Percentiles rank a stretch among this genome's conserved stretches.
These are phyloP conservation scores for Drosophila cognata DNA, from an alignment of 2,888 invertebrate species.

Conservation along the genomic window DNA sequence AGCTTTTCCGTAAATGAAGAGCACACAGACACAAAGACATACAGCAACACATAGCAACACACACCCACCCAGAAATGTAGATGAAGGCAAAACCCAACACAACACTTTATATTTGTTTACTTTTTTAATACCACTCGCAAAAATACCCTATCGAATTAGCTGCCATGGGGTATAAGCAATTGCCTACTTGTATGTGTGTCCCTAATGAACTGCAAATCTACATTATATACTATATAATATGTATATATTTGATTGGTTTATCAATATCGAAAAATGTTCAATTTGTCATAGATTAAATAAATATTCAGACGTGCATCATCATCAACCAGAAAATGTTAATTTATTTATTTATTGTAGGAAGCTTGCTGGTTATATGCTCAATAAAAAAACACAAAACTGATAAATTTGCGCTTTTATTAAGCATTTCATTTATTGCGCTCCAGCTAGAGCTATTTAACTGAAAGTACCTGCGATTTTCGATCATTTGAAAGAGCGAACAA, in stretches of 20 bases:
- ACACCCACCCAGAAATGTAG: conserved; percentile 8
- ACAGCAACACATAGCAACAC: conserved; percentile 3
- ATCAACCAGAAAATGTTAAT: background rate
- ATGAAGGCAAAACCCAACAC: conserved; percentile 23
- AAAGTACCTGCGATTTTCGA: background rate
- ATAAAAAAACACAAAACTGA: background rate
- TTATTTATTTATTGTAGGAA: background rate
- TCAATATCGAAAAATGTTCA: too few relatives aligned
- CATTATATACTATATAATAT: too few relatives aligned
- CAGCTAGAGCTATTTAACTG: background rate
- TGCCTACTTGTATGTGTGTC: background rate
- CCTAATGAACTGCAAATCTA: too few relatives aligned
- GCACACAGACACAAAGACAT: conserved; percentile 27
- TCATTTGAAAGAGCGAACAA: background rate
- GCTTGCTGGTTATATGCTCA: background rate
- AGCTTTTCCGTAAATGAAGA: conserved; percentile 76
- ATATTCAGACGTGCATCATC: too few relatives aligned
- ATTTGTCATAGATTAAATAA: background rate
- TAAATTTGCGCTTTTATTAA: background rate
- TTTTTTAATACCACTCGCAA: conserved; percentile 21
- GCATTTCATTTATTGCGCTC: background rate
- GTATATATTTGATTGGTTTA: too few relatives aligned
- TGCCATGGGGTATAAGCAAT: background rate
- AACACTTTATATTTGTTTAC: conserved; percentile 74
- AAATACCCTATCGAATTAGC: conserved; percentile 12